Evolutionary conservation across 2,888 invertebrate genomes (phyloP).

Genomic region (Allacma fusca): DNA sequence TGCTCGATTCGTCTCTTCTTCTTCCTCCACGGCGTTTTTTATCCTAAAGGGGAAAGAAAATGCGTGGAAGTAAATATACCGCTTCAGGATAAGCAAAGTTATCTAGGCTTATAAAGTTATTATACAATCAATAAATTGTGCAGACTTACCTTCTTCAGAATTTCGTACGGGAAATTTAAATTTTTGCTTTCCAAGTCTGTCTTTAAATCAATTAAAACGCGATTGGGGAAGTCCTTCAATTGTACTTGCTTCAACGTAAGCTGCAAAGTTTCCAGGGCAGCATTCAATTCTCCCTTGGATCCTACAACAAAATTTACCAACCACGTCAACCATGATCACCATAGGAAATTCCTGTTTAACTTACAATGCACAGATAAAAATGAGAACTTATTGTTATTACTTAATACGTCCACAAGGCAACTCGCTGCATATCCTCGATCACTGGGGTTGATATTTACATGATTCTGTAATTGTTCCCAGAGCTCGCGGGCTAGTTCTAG

Average conservation of each 20-base stretch:
- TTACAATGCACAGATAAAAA: no score
- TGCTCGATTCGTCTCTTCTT: background rate
- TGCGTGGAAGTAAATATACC: background rate
- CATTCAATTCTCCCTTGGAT: background rate
- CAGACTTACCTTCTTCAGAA: constrained; percentile 64
- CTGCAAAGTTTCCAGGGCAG: background rate
- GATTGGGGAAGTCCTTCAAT: constrained; percentile 64
- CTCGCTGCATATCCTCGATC: background rate
- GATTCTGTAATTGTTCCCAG: background rate
- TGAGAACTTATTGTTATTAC: no score
- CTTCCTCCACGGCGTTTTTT: background rate
- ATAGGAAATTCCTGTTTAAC: no score
- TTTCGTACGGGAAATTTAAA: constrained; percentile 70
- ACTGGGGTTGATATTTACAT: background rate
- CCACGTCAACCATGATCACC: no score
- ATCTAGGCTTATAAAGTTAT: no score
- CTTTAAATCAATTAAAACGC: constrained; percentile 70
- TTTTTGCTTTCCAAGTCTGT: constrained; percentile 67
- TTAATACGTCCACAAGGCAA: background rate
- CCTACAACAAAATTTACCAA: background rate
- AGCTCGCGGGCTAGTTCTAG: background rate
- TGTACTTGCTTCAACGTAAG: background rate
- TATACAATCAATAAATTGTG: background rate
- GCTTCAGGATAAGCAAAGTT: no score
- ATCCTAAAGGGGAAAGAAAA: background rate